Evolutionary conservation across 2,797 vertebrate genomes (phyloP).

Genomic region (Setipinna tenuifilis): DNA sequence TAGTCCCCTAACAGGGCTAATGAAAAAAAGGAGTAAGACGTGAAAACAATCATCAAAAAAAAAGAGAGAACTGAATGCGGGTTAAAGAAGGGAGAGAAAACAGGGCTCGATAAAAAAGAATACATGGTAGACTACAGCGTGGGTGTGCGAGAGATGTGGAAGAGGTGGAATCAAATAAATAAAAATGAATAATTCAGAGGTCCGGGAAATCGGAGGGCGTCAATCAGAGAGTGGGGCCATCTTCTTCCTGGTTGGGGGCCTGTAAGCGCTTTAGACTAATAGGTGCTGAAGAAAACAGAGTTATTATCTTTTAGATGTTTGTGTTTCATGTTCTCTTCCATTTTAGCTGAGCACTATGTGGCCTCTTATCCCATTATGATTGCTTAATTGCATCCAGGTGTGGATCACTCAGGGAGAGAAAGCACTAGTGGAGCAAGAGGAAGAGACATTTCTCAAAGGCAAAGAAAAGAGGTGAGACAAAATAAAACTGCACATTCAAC

Average conservation of each 20-base stretch:
- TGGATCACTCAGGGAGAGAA: constrained; percentile 31
- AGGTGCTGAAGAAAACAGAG: constrained; percentile 35
- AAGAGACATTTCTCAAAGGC: constrained; percentile 30
- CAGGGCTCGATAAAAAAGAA: constrained; percentile 54
- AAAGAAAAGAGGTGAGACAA: constrained; percentile 16
- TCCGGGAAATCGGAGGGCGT: constrained; percentile 56
- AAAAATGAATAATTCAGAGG: constrained; percentile 57
- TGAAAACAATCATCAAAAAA: not conserved
- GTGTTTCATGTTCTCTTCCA: constrained; percentile 20
- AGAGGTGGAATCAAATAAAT: constrained; percentile 63
- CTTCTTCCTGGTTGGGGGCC: constrained; percentile 40
- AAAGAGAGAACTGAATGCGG: too few relatives aligned
- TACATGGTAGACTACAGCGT: constrained; percentile 24
- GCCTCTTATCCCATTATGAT: constrained; percentile 29
- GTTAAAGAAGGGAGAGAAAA: constrained; percentile 51
- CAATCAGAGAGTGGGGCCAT: constrained; percentile 58
- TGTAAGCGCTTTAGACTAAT: constrained; percentile 39
- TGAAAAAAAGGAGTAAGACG: constrained; percentile 57
- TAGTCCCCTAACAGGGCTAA: constrained; percentile 63
- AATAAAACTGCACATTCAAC: constrained; percentile 9
- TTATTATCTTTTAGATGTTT: constrained; percentile 35
- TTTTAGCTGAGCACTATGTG: constrained; percentile 9
- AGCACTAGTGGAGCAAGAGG: constrained; percentile 13
- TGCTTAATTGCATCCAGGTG: constrained; percentile 48
- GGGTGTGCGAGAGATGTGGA: constrained; percentile 37